Percentiles rank a stretch among this genome's conserved stretches.
These are phyloP conservation scores for Cheilosia vernalis DNA, from an alignment of 2,888 invertebrate genomes.

Conservation along the genomic window DNA sequence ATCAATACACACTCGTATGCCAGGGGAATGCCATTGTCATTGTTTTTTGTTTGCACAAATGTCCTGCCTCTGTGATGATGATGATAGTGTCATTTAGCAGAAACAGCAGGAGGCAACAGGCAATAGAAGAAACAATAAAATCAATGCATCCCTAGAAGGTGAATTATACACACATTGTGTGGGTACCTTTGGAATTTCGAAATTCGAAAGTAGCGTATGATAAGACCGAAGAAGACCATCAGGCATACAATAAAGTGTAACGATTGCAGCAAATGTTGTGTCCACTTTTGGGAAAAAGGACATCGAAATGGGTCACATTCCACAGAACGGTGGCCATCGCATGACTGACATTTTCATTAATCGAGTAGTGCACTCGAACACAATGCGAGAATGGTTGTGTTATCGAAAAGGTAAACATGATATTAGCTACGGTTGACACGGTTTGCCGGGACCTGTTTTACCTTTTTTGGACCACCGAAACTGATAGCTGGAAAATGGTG, in stretches of 20 bases:
- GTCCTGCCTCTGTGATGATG: constrained; percentile 18
- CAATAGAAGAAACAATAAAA: constrained; percentile 16
- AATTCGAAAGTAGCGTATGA: constrained; percentile 62
- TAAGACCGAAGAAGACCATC: constrained; percentile 36
- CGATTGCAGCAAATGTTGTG: constrained; percentile 50
- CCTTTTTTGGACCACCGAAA: constrained; percentile 43
- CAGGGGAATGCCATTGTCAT: constrained; percentile 16
- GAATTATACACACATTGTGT: not conserved
- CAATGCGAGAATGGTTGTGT: constrained; percentile 5
- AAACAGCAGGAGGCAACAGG: constrained; percentile 61
- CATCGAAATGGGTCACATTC: constrained; percentile 67
- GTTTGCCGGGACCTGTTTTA: constrained; percentile 22
- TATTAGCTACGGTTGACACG: constrained; percentile 58
- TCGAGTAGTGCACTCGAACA: constrained; percentile 36
- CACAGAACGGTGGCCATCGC: constrained; percentile 59
- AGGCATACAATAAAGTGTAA: constrained; percentile 58
- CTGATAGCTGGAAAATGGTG: constrained; percentile 14
- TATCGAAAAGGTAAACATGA: constrained; percentile 59
- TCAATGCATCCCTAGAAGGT: constrained; percentile 51
- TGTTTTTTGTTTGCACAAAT: constrained; percentile 69
- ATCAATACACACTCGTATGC: constrained; percentile 25
- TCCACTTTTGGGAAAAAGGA: constrained; percentile 27
- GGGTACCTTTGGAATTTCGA: constrained; percentile 38
- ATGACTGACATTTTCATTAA: constrained; percentile 67
- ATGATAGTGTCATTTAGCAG: constrained; percentile 68